Conservation (phyloP, 2,113 vertebrate species). For the Hipposideros armiger region DNA sequence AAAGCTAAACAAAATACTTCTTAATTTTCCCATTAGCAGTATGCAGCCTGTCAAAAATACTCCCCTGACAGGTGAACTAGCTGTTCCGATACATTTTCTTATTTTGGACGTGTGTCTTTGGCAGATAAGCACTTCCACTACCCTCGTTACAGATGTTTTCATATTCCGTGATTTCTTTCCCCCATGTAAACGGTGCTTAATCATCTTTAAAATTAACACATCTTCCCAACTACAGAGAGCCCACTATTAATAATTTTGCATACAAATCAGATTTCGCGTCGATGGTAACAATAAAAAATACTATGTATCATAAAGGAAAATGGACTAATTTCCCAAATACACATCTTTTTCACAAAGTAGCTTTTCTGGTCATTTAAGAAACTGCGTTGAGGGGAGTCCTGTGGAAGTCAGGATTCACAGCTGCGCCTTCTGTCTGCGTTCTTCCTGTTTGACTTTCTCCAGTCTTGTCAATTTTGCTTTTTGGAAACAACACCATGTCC, state of each 20-base stretch:
- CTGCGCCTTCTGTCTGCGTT: neutral
- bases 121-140: slow-evolving; percentile 4
- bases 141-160: neutral
- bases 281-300: neutral
- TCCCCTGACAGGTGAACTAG: neutral
- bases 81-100: neutral
- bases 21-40: neutral
- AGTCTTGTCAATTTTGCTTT: neutral
- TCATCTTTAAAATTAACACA: neutral
- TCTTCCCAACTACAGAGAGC: neutral
- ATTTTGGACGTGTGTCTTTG: neutral
- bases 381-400: too few species aligned
- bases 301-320: neutral
- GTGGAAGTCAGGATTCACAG: fast-evolving
- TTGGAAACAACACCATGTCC: fast-evolving
- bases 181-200: neutral
- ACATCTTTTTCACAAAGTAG: neutral
- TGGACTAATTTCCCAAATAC: neutral
- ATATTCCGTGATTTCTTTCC: neutral
- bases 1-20: neutral
- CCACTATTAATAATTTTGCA: slow-evolving; percentile 23
- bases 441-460: neutral
- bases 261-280: neutral
- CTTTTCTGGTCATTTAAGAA: neutral
- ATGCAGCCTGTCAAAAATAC: neutral